These are phyloP conservation scores for Lottia gigantea DNA, from an alignment of 2,888 invertebrate genomes.

Conservation along the genomic window DNA sequence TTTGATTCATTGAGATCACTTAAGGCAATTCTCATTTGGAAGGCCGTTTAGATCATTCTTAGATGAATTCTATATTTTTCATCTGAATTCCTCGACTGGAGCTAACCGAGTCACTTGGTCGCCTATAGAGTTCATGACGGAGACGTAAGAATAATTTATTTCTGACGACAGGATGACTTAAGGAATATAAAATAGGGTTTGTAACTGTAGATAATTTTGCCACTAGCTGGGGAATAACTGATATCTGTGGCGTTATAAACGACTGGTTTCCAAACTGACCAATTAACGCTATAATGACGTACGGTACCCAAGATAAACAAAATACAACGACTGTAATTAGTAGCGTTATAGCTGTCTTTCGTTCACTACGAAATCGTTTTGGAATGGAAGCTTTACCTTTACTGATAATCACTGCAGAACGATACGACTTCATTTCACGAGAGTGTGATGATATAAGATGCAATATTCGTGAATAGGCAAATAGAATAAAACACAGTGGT, in stretches of 20 bases:
- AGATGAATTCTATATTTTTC: no score
- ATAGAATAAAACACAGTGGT: constrained; percentile 28
- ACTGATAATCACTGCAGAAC: background rate
- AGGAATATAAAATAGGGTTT: constrained; percentile 69
- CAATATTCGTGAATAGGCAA: constrained; percentile 31
- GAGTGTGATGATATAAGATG: background rate
- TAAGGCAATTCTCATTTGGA: no score
- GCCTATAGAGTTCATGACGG: background rate
- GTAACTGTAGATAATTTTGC: constrained; percentile 77
- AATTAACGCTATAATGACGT: constrained; percentile 79
- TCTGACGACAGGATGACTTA: constrained; percentile 36
- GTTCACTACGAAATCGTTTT: constrained; percentile 24
- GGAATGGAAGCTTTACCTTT: background rate
- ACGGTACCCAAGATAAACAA: constrained; percentile 85
- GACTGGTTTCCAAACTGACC: constrained; percentile 77
- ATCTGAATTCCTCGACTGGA: no score
- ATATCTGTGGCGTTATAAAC: constrained; percentile 76
- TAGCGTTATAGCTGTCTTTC: constrained; percentile 28
- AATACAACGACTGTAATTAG: constrained; percentile 71
- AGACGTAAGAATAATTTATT: constrained; percentile 16
- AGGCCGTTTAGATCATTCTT: no score
- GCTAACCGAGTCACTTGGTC: no score
- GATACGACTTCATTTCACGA: background rate
- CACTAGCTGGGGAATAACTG: constrained; percentile 78
- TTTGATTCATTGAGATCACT: no score